Evolutionary conservation across 2,113 vertebrate genomes (phyloP), one percentile per base, ranked within the genome.

Genomic region (Nothobranchius kuhntae): DNA sequence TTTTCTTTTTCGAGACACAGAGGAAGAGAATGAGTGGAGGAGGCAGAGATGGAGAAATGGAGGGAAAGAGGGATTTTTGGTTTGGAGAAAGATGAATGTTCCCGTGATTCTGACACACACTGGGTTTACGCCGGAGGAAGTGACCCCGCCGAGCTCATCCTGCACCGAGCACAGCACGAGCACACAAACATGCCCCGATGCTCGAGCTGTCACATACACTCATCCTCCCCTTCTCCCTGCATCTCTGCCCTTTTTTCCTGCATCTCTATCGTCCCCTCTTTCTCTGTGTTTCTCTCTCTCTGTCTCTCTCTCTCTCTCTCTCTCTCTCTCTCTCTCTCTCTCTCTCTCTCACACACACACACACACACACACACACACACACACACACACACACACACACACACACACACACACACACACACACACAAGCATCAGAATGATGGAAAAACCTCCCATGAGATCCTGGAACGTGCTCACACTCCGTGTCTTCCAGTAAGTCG

Each of bases 161-260:
- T 65, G 81, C 57, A 36, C 63, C 59, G 73, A 68, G 65, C 57
- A 36, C 73, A 80, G 62, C 79, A 57, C 51, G 40, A 60, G 68
- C 69, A 66, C 65, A 64, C 68, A 13, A 38, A 75, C 80, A 55
- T 9, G n/a, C 73, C 55, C 75, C 53, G 68, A 75, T 72, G 77
- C 83, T 70, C 7, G 73, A 83, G 84, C 86, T 89, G 87, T 87
- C 87, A 87, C 83, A 87, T 65, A 73, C 71, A 74, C 85, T 87
- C 6, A 65, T 89, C 82, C 73, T 78, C 71, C 66, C 58, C 62
- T 75, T 75, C 61, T 61, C 71, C 36, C 59, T 75, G 72, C 44
- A 9, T 67, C 66, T 75, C 50, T 71, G 45, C 65, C 7, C 21
- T 36, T 35, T 46, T 61, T 35, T 57, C 12, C 45, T 21, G 7